Conservation (phyloP, 2,797 vertebrate genomes). For the Leontopithecus rosalia region DNA sequence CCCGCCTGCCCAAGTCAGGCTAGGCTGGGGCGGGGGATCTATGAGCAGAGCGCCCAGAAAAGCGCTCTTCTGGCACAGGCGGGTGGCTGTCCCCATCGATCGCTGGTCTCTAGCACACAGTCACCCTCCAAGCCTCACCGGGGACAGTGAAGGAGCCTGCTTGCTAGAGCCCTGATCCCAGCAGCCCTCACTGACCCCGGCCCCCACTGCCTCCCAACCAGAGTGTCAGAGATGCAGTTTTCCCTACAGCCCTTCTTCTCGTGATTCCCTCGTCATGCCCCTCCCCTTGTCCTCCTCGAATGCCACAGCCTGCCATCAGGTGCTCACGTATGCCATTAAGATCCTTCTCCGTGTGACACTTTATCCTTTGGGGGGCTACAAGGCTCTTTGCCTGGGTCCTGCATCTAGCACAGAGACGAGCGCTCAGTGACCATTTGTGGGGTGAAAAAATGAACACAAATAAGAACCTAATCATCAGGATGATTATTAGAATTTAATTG, state of each 20-base stretch:
- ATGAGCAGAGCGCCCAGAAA: background rate
- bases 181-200: background rate
- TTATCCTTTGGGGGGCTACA: background rate
- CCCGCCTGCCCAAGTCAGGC: background rate
- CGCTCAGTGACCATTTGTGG: background rate
- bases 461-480: rapidly evolving
- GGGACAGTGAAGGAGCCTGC: background rate
- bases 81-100: rapidly evolving
- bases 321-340: rapidly evolving
- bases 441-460: rapidly evolving
- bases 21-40: background rate
- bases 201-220: background rate
- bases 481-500: rapidly evolving
- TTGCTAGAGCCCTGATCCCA: background rate
- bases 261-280: background rate
- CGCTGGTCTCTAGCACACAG: background rate
- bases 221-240: background rate
- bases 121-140: background rate
- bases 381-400: rapidly evolving
- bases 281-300: background rate
- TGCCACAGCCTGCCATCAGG: background rate
- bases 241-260: rapidly evolving
- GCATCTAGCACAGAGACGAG: background rate
- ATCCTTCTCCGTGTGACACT: background rate
- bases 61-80: background rate